phyloP scores from a whole-genome alignment of 2,888 invertebrate species.

The Coelopa pilipes region DNA sequence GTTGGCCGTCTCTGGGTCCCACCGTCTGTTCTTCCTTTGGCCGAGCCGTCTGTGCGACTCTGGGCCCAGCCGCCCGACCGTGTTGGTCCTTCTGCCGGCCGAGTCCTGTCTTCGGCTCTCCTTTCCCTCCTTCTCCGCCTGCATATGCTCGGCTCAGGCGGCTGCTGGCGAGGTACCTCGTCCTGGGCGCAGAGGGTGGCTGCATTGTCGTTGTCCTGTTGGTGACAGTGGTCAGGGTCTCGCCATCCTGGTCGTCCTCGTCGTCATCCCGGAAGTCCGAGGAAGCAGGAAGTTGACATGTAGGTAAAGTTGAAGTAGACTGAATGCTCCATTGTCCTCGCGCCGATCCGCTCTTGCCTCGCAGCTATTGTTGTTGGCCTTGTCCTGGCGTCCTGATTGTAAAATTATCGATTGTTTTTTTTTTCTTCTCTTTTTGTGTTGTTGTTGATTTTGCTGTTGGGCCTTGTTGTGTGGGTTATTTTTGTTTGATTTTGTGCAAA shows the following conservation, averaged over 20 bases:
- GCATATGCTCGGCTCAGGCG: neutral
- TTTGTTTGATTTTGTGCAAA: slow-evolving; percentile 27
- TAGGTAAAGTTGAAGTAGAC: slow-evolving; percentile 52
- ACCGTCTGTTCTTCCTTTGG: neutral
- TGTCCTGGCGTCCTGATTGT: slow-evolving; percentile 17
- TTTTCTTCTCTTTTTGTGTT: neutral
- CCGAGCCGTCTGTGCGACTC: neutral
- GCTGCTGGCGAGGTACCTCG: neutral
- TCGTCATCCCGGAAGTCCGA: neutral
- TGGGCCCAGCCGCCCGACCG: too few relatives aligned
- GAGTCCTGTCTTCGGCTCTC: neutral
- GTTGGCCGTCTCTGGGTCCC: neutral
- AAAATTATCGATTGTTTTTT: slow-evolving; percentile 23
- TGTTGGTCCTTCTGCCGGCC: neutral
- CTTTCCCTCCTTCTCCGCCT: neutral
- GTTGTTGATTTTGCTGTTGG: slow-evolving; percentile 47
- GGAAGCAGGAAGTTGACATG: slow-evolving; percentile 55
- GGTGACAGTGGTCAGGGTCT: slow-evolving; percentile 35
- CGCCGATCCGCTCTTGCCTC: slow-evolving; percentile 2
- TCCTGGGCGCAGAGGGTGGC: too few relatives aligned
- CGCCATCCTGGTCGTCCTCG: slow-evolving; percentile 21
- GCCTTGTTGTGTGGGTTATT: neutral
- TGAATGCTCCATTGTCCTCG: slow-evolving; percentile 43
- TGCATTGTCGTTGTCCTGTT: neutral
- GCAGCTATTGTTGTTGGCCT: slow-evolving; percentile 8